Base-by-base conservation (phyloP, 2,797 vertebrate species). In the Steatocranus sp. region DNA sequence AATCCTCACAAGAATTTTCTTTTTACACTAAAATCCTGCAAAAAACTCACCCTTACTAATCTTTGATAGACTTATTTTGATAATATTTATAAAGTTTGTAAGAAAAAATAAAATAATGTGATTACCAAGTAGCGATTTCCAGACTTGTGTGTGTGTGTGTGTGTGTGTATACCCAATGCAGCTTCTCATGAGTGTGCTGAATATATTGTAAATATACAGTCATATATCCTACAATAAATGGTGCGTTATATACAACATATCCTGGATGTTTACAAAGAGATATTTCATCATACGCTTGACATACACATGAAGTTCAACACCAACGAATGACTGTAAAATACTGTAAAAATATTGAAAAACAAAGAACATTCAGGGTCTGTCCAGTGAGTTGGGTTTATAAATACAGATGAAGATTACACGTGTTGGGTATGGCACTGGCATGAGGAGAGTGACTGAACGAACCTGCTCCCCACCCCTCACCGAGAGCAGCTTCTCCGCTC, bases 331-430 rank as follows among this genome's bases (percentile, higher is more conserved):
- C 88, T 89, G 92, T 89, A 94, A 95, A 95, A 94, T 87, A 92
- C 90, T 63, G 79, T 92, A 93, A 89, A 94, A 94, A 94, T 81
- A 92, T 68, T 78, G 83, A 90, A 93, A 61, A 92, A 94, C 89
- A 89, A 90, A 89, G 85, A 91, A 95, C 95, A 94, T 95, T 95
- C 95, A 92, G 89, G 87, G 87, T 93, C 93, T 94, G 94, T 92
- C 94, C 82, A 94, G 94, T 94, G 94, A 94, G 94, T 54, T 79
- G 84, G 84, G 83, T 80, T 80, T 83, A 43, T 75, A 87, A 27
- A 77, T 86, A 89, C 87, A 85, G 88, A 93, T 83, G 70, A 5
- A 84, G 87, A 63, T 87, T 80, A 92, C 86, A 88, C 75, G 32
- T 73, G 86, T 81, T 5, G 88, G 87, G 36, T 86, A 82, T 90